A percentile compares a stretch with the other conserved stretches of the same genome.
Evolutionary conservation across 2,113 vertebrate genomes (phyloP).

Genomic region (Rhea pennata): DNA sequence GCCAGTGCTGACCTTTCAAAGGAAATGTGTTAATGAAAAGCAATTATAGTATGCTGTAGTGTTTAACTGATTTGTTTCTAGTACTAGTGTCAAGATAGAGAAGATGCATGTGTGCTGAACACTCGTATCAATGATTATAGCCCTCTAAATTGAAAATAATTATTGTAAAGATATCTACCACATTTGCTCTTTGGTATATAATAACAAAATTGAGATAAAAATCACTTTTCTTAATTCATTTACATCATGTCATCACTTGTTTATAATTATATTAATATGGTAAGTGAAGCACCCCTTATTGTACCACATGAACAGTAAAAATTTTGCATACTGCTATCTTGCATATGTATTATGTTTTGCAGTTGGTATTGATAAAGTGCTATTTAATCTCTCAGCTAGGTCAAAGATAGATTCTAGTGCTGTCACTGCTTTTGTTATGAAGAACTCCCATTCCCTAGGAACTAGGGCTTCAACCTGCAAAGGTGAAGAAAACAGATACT

Average conservation of each 20-base stretch:
- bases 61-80: neutral
- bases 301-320: neutral
- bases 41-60: neutral
- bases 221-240: constrained; percentile 12
- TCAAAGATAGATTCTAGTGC: accelerated
- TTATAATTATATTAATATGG: constrained; percentile 26
- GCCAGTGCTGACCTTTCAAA: neutral
- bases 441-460: neutral
- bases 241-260: neutral
- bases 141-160: constrained; percentile 16
- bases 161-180: neutral
- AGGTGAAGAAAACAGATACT: neutral
- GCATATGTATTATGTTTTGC: neutral
- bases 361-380: neutral
- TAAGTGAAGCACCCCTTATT: neutral
- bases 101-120: neutral
- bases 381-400: neutral
- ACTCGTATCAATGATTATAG: neutral
- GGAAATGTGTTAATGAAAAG: neutral
- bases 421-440: neutral
- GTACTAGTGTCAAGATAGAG: neutral
- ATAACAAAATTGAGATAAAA: constrained; percentile 41
- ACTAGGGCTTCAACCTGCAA: neutral
- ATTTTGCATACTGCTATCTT: neutral
- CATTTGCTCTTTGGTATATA: neutral